Conservation (phyloP, 2,888 invertebrate genomes). For the Hirtodrosophila duncani region DNA sequence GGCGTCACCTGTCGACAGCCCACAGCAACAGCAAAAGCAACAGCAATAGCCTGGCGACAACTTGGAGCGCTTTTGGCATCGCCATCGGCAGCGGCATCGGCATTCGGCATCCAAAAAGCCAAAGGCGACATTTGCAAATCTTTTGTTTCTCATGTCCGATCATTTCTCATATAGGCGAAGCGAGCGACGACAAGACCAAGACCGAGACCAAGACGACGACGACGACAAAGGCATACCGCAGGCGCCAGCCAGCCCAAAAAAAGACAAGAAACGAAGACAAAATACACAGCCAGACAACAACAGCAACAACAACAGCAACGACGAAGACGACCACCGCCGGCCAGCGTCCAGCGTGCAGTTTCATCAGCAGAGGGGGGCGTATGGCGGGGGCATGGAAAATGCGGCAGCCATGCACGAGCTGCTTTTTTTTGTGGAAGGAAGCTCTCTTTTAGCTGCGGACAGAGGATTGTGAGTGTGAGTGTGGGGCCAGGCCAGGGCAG, state of each 20-base stretch:
- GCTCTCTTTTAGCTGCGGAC: too few species aligned
- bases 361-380: slow-evolving; percentile 15
- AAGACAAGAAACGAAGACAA: slow-evolving; percentile 33
- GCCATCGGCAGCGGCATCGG: slow-evolving; percentile 17
- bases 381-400: background rate
- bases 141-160: slow-evolving; percentile 76
- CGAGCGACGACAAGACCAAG: slow-evolving; percentile 53
- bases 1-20: slow-evolving; percentile 69
- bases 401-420: slow-evolving; percentile 49
- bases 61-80: too few species aligned
- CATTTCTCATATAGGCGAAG: slow-evolving; percentile 74
- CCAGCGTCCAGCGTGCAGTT: slow-evolving; percentile 45
- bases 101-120: slow-evolving; percentile 63
- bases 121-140: slow-evolving; percentile 75
- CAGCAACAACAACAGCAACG: slow-evolving; percentile 26
- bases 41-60: slow-evolving; percentile 6
- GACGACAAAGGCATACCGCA: slow-evolving; percentile 77
- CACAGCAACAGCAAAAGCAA: slow-evolving; percentile 30
- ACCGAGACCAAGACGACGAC: slow-evolving; percentile 24
- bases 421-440: slow-evolving; percentile 24
- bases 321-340: slow-evolving; percentile 24
- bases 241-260: slow-evolving; percentile 74
- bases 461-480: too few species aligned
- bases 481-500: too few species aligned
- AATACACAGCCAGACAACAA: slow-evolving; percentile 28